Conservation (phyloP, 2,888 invertebrate species). For the Andrena trimmerana region DNA sequence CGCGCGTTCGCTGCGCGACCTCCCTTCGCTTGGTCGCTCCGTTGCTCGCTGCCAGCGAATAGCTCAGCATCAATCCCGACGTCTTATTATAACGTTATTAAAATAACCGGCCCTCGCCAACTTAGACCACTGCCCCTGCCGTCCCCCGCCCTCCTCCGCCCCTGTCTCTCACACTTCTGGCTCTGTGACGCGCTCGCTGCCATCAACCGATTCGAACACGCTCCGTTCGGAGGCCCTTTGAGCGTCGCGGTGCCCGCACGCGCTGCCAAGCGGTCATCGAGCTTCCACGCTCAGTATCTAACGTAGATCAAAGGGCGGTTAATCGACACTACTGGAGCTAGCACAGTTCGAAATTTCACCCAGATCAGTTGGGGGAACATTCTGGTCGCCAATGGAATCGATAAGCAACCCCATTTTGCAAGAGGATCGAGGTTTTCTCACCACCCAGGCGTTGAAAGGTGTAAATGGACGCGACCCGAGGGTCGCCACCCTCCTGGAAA, state of each 20-base stretch:
- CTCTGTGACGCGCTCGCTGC: conserved; percentile 7
- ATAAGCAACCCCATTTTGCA: conserved; percentile 38
- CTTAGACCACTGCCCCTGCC: conserved; percentile 43
- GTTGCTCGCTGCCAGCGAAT: conserved; percentile 83
- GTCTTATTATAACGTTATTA: conserved; percentile 85
- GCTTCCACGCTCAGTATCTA: not conserved
- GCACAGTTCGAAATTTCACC: not conserved
- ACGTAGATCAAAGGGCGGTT: not conserved
- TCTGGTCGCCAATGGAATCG: not conserved
- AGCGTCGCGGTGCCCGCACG: conserved; percentile 8
- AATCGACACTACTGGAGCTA: not conserved
- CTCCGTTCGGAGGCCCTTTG: conserved; percentile 42
- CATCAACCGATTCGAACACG: conserved; percentile 51
- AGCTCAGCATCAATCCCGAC: conserved; percentile 85
- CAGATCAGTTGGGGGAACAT: not conserved
- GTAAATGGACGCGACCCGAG: conserved; percentile 60
- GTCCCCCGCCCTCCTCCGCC: not conserved
- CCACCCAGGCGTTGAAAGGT: conserved; percentile 51
- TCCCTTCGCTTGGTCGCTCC: conserved; percentile 50
- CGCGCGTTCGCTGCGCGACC: conserved; percentile 60
- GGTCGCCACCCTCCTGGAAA: conserved; percentile 46
- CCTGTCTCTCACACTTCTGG: conserved; percentile 15
- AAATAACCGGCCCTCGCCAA: conserved; percentile 82
- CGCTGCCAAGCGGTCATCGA: conserved; percentile 17
- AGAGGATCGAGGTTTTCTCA: conserved; percentile 33